Conservation (phyloP, 2,797 vertebrate genomes). For the Enteromius unitaeniatus region DNA sequence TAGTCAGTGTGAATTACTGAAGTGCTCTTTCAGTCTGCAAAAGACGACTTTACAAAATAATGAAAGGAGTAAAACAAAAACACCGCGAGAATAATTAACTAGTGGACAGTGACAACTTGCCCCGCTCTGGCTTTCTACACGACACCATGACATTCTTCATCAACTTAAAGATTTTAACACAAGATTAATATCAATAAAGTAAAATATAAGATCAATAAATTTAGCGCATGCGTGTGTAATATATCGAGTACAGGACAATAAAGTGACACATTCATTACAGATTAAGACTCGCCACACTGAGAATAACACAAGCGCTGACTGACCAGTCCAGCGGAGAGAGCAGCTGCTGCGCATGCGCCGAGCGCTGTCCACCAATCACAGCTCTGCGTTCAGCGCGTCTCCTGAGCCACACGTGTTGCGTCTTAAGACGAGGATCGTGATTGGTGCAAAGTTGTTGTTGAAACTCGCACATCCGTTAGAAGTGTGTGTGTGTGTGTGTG, state of each 20-base stretch:
- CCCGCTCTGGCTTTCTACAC: background rate
- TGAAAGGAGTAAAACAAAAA: too few relatives aligned
- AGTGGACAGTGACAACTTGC: background rate
- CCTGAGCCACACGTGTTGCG: constrained; percentile 52
- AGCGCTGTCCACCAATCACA: constrained; percentile 64
- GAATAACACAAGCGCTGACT: constrained; percentile 44
- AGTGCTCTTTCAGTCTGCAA: background rate
- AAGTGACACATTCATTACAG: too few relatives aligned
- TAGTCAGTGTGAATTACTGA: too few relatives aligned
- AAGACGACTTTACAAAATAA: background rate
- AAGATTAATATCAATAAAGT: too few relatives aligned
- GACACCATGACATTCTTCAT: background rate
- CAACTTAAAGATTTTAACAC: background rate
- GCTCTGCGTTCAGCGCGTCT: background rate
- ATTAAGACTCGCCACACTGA: background rate
- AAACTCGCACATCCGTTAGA: background rate
- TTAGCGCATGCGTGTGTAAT: too few relatives aligned
- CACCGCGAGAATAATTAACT: background rate
- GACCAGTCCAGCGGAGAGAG: constrained; percentile 50
- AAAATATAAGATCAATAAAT: accelerated
- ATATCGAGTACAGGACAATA: background rate
- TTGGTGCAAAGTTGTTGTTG: constrained; percentile 26
- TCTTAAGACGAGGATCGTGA: background rate
- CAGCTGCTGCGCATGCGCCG: constrained; percentile 63
- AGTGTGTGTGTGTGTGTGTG: background rate